phyloP scores from a whole-genome alignment of 2,888 invertebrate genomes.

The Cantharis rufa region DNA sequence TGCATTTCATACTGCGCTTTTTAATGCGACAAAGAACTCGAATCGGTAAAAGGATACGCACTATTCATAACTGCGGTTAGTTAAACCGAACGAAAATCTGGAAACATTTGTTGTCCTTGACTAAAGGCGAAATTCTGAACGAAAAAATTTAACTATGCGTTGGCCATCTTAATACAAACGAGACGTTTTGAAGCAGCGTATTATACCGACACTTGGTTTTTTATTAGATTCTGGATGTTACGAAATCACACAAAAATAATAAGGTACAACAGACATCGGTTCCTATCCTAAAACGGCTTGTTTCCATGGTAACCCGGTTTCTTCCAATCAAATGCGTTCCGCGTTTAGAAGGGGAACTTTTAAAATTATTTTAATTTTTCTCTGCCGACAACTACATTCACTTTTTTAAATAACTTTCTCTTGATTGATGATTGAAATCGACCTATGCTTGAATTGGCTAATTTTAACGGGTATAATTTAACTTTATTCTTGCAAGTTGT shows the following conservation, averaged over 20 bases:
- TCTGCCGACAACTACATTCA: not conserved
- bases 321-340: not conserved
- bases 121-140: not conserved
- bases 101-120: not conserved
- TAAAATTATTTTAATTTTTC: not conserved
- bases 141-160: not conserved
- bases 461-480: not conserved
- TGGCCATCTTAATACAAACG: not conserved
- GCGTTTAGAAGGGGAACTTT: not conserved
- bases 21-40: not conserved
- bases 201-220: not conserved
- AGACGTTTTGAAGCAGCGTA: not conserved
- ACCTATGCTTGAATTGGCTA: not conserved
- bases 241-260: not conserved
- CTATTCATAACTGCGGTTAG: not conserved
- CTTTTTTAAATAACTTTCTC: not conserved
- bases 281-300: slow-evolving; percentile 8
- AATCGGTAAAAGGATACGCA: not conserved
- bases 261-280: not conserved
- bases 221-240: not conserved
- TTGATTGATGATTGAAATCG: not conserved
- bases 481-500: not conserved
- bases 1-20: not conserved
- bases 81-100: not conserved
- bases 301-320: slow-evolving; percentile 4